These are phyloP conservation scores for Himalopsyche anomala DNA, from an alignment of 2,888 invertebrate species.

Conservation along the genomic window DNA sequence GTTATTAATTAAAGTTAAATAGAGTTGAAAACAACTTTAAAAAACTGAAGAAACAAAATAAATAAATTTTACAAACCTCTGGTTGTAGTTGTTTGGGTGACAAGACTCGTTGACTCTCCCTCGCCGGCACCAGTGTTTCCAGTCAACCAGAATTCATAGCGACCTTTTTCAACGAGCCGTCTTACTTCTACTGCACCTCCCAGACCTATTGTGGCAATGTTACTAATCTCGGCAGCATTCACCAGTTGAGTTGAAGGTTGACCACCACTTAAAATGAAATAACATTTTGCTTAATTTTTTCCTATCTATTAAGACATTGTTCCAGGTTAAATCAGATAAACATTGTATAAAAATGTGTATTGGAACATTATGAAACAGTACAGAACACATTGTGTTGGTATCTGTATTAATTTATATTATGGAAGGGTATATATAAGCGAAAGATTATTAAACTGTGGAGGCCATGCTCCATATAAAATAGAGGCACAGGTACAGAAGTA, in stretches of 20 bases:
- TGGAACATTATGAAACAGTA: too few species aligned
- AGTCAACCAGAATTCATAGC: constrained; percentile 92
- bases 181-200: constrained; percentile 81
- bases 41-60: neutral
- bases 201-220: constrained; percentile 69
- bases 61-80: constrained; percentile 76
- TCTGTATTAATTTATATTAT: too few species aligned
- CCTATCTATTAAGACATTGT: too few species aligned
- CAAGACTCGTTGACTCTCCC: constrained; percentile 86
- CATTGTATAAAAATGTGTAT: too few species aligned
- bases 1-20: neutral
- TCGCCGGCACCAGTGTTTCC: constrained; percentile 90
- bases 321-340: too few species aligned
- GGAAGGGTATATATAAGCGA: too few species aligned
- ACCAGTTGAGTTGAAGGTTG: constrained; percentile 74
- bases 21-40: too few species aligned
- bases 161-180: constrained; percentile 83
- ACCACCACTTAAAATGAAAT: constrained; percentile 70
- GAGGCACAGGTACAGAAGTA: too few species aligned
- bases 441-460: too few species aligned
- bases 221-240: constrained; percentile 70
- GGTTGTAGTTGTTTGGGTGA: constrained; percentile 85
- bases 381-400: too few species aligned
- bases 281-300: too few species aligned
- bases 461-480: too few species aligned